Percentiles rank a stretch among this genome's conserved stretches.
These are phyloP conservation scores for Eurystomus glaucurus DNA, from an alignment of 2,797 vertebrate genomes.

Conservation along the genomic window DNA sequence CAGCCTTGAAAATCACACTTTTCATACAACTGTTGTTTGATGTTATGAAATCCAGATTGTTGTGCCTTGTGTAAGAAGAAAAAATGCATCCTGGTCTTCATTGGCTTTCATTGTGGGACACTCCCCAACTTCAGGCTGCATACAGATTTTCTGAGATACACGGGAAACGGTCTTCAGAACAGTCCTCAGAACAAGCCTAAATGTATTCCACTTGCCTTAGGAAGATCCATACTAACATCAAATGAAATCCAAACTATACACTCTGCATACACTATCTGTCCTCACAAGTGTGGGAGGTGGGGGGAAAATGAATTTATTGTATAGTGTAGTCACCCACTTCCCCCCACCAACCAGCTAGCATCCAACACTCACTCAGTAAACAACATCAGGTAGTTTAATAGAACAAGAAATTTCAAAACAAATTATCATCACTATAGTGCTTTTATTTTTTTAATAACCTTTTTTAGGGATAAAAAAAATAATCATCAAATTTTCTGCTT, in stretches of 20 bases:
- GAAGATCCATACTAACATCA: neutral
- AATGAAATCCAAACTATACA: neutral
- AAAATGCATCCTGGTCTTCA: neutral
- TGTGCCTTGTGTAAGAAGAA: neutral
- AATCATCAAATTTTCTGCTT: neutral
- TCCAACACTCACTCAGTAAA: neutral
- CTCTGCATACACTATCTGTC: neutral
- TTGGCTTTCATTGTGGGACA: neutral
- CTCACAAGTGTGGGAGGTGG: neutral
- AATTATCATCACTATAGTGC: neutral
- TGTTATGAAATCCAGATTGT: neutral
- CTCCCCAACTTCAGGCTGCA: neutral
- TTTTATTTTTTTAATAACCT: neutral
- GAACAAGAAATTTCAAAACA: neutral
- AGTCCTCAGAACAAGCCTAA: neutral
- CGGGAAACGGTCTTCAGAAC: fast-evolving
- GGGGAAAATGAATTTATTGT: neutral
- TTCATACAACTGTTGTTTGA: neutral
- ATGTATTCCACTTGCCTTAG: neutral
- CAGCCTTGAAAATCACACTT: neutral
- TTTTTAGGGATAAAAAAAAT: neutral
- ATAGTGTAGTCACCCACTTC: neutral
- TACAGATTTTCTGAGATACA: neutral
- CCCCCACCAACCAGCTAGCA: neutral
- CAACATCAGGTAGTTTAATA: neutral